Evolutionary conservation across 2,888 invertebrate genomes (phyloP).

Genomic region (Nemotelus pantherinus): DNA sequence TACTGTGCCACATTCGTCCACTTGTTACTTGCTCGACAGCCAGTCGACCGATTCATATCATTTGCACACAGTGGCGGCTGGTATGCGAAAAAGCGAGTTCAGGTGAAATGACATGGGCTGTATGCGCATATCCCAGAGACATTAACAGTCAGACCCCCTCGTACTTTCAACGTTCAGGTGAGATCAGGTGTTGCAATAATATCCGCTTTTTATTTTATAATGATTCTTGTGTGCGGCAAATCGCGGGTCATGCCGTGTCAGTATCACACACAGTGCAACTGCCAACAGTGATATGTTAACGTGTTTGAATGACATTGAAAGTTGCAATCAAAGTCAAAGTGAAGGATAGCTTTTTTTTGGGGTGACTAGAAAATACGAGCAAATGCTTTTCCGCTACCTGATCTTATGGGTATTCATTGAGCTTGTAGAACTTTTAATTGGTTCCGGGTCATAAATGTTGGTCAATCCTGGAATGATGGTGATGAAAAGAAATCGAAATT

Average conservation of each 20-base stretch:
- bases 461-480: slow-evolving; percentile 19
- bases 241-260: not conserved
- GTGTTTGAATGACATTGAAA: slow-evolving; percentile 28
- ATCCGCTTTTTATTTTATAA: not conserved
- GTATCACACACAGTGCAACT: not conserved
- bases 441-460: slow-evolving; percentile 37
- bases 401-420: not conserved
- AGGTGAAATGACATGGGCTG: slow-evolving; percentile 1
- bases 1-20: slow-evolving; percentile 34
- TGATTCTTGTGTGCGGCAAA: not conserved
- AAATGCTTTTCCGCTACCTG: not conserved
- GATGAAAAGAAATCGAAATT: not conserved
- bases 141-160: too few relatives aligned
- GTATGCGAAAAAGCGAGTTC: slow-evolving; percentile 8
- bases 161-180: too few relatives aligned
- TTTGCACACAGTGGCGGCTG: not conserved
- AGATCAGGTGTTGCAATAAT: slow-evolving; percentile 4
- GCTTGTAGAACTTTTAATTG: slow-evolving; percentile 30
- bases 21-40: not conserved
- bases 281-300: not conserved
- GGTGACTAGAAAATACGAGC: not conserved
- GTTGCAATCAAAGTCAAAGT: slow-evolving; percentile 34
- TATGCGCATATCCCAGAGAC: too few relatives aligned
- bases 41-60: not conserved
- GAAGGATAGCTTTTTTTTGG: slow-evolving; percentile 22